Conservation (phyloP, 2,888 invertebrate genomes). For the Trissolcus japonicus region DNA sequence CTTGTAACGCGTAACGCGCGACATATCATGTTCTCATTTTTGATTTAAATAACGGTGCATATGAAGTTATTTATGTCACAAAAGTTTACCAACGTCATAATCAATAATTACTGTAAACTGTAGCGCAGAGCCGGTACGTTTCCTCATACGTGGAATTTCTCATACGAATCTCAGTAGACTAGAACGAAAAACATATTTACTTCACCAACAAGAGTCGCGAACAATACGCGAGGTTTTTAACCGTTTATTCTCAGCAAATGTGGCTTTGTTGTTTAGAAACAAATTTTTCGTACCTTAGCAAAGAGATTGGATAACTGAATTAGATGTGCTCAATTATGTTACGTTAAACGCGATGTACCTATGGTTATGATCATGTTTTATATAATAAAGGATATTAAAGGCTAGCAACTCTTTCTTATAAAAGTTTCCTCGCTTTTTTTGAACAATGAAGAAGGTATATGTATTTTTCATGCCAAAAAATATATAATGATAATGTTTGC, state of each 20-base stretch:
- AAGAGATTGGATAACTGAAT: conserved; percentile 23
- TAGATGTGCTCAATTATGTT: conserved; percentile 21
- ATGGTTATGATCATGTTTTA: conserved; percentile 5
- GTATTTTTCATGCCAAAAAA: too few relatives aligned
- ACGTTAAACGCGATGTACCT: not conserved
- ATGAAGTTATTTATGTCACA: conserved; percentile 33
- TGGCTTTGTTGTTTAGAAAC: conserved; percentile 14
- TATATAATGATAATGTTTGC: too few relatives aligned
- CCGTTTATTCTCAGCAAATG: conserved; percentile 45
- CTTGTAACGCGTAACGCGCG: conserved; percentile 28
- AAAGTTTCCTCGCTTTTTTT: not conserved
- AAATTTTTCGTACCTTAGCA: conserved; percentile 14
- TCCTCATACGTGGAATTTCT: conserved; percentile 45
- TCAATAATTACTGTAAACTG: conserved; percentile 45
- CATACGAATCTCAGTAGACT: conserved; percentile 42
- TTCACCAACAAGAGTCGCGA: conserved; percentile 20
- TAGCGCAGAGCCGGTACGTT: conserved; percentile 35
- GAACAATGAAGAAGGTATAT: not conserved
- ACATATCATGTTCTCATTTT: conserved; percentile 32
- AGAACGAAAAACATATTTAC: conserved; percentile 42
- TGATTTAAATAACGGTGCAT: conserved; percentile 36
- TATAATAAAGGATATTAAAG: not conserved
- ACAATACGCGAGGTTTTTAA: conserved; percentile 46
- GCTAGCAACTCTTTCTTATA: not conserved
- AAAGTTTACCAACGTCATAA: conserved; percentile 42